These are phyloP conservation scores for Melanotaenia duboulayi DNA, from an alignment of 2,113 vertebrate species.

Conservation along the genomic window DNA sequence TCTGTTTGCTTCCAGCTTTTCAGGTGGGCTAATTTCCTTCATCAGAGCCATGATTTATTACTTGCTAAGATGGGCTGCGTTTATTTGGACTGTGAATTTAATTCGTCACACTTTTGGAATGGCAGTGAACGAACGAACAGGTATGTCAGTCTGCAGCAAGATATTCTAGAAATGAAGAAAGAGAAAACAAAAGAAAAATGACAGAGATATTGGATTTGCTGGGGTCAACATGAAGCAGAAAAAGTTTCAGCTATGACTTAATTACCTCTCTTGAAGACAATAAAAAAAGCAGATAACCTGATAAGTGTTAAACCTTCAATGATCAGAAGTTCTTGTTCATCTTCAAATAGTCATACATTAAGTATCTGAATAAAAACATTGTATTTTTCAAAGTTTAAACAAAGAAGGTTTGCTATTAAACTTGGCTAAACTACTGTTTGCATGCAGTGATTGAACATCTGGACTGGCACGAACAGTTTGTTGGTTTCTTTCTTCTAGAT, in stretches of 20 bases:
- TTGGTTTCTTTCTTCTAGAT: slow-evolving; percentile 64
- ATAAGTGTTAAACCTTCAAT: not conserved
- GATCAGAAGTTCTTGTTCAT: not conserved
- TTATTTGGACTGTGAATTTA: slow-evolving; percentile 83
- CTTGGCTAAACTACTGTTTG: not conserved
- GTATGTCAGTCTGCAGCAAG: slow-evolving; percentile 75
- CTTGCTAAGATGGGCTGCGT: slow-evolving; percentile 82
- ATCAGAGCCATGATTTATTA: slow-evolving; percentile 85
- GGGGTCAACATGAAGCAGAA: not conserved
- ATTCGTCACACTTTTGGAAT: slow-evolving; percentile 82
- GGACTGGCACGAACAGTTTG: not conserved
- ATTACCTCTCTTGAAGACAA: not conserved
- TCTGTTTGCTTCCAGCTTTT: slow-evolving; percentile 81
- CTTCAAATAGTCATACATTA: not conserved
- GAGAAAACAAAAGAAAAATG: not conserved
- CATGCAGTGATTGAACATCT: slow-evolving; percentile 13
- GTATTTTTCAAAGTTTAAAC: not conserved
- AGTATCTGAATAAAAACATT: not conserved
- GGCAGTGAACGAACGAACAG: slow-evolving; percentile 87
- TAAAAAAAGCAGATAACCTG: not conserved
- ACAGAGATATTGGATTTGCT: not conserved
- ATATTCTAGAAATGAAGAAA: not conserved
- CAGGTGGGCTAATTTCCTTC: slow-evolving; percentile 78
- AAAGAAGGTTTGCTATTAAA: not conserved
- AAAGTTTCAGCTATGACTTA: not conserved